A percentile compares a stretch with the other conserved stretches of the same genome.
Evolutionary conservation across 2,797 vertebrate species (phyloP).

Genomic region (Leuciscus waleckii): DNA sequence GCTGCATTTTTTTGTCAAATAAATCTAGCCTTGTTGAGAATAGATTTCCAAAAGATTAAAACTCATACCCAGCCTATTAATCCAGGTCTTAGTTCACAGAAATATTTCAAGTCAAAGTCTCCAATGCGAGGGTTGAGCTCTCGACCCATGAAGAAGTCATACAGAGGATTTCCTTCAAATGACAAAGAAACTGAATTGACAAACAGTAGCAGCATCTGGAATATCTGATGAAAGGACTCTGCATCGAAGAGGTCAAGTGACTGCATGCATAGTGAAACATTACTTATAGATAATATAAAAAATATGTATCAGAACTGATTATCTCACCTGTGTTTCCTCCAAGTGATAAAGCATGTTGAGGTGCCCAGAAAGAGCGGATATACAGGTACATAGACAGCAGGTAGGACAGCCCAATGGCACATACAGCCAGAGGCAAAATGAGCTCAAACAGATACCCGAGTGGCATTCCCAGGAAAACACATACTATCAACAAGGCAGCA

Average conservation of each 20-base stretch:
- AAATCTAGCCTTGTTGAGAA: background rate
- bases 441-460: slow-evolving; percentile 81
- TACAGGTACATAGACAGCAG: slow-evolving; percentile 86
- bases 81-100: slow-evolving; percentile 91
- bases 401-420: slow-evolving; percentile 76
- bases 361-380: slow-evolving; percentile 80
- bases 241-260: background rate
- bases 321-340: slow-evolving; percentile 89
- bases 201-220: background rate
- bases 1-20: background rate
- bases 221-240: background rate
- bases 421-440: slow-evolving; percentile 82
- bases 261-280: background rate
- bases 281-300: background rate
- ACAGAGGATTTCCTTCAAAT: slow-evolving; percentile 83
- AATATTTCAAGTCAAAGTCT: slow-evolving; percentile 90
- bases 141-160: slow-evolving; percentile 92
- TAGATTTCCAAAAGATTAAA: background rate
- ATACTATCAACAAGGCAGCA: slow-evolving; percentile 72
- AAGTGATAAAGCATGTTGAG: slow-evolving; percentile 79
- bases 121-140: slow-evolving; percentile 89
- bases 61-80: slow-evolving; percentile 90
- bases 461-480: slow-evolving; percentile 75
- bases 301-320: background rate
- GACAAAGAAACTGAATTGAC: background rate